A percentile compares a stretch with the other conserved stretches of the same genome.
phyloP scores from a whole-genome alignment of 2,113 vertebrate genomes.

The Athene cunicularia region DNA sequence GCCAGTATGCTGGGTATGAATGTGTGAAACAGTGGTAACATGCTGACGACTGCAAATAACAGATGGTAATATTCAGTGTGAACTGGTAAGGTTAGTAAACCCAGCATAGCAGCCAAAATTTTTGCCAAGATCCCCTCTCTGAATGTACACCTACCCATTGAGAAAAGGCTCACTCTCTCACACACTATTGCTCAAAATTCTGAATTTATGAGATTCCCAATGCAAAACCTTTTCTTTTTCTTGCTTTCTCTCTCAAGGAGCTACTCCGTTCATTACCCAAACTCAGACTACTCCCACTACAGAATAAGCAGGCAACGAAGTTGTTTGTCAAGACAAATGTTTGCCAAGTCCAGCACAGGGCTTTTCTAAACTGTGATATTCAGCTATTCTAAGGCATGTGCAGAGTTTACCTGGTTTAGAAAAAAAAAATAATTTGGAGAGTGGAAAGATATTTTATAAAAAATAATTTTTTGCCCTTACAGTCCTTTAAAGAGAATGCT shows the following conservation, averaged over 20 bases:
- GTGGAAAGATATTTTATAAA: background rate
- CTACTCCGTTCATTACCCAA: background rate
- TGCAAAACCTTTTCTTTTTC: background rate
- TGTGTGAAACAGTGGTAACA: background rate
- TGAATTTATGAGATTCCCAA: background rate
- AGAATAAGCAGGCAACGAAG: background rate
- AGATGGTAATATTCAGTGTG: background rate
- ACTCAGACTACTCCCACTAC: background rate
- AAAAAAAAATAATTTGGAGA: background rate
- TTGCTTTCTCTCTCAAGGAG: background rate
- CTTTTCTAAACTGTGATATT: background rate
- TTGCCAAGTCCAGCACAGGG: background rate
- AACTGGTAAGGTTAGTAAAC: background rate
- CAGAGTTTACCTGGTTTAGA: background rate
- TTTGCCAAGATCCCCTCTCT: background rate
- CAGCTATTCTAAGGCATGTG: background rate
- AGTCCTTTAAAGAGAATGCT: background rate
- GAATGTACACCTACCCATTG: background rate
- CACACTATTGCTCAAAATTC: background rate
- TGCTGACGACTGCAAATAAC: background rate
- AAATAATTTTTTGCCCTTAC: background rate
- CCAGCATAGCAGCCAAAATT: background rate
- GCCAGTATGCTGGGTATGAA: accelerated
- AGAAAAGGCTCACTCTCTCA: background rate
- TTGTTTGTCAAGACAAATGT: background rate